A percentile compares a stretch with the other conserved stretches of the same genome.
phyloP scores from a whole-genome alignment of 2,888 invertebrate genomes.

The Anaspis maculata region DNA sequence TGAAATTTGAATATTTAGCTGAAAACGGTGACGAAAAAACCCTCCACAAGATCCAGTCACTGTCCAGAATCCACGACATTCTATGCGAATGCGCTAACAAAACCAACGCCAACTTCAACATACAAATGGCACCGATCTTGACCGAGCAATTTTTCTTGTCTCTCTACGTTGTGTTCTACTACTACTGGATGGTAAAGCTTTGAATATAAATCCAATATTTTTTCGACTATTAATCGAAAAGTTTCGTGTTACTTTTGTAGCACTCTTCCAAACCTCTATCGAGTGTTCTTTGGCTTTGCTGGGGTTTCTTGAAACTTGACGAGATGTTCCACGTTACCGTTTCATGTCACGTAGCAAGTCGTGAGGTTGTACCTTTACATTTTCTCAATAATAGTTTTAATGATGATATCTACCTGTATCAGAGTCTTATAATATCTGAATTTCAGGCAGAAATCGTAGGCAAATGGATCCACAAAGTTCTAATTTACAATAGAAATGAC shows the following conservation, averaged over 20 bases:
- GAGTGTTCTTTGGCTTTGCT: slow-evolving; percentile 11
- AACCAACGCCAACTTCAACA: slow-evolving; percentile 9
- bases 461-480: slow-evolving; percentile 12
- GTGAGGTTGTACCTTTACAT: slow-evolving; percentile 7
- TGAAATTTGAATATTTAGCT: too few species aligned
- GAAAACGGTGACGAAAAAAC: too few species aligned
- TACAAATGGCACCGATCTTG: slow-evolving; percentile 4
- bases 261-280: slow-evolving; percentile 9
- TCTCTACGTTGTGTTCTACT: slow-evolving; percentile 8
- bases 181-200: slow-evolving; percentile 9
- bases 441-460: slow-evolving; percentile 11
- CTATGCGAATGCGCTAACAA: slow-evolving; percentile 3
- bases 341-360: slow-evolving; percentile 13
- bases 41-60: too few species aligned
- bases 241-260: slow-evolving; percentile 4
- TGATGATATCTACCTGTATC: too few species aligned
- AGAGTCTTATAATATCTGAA: too few species aligned
- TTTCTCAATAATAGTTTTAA: too few species aligned
- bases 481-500: slow-evolving; percentile 8
- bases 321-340: slow-evolving; percentile 13
- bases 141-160: slow-evolving; percentile 6
- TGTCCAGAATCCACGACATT: slow-evolving; percentile 4
- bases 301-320: slow-evolving; percentile 13
- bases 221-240: background rate
- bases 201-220: background rate